Conservation (phyloP, 2,888 invertebrate species). For the Eupithecia exiguata region DNA sequence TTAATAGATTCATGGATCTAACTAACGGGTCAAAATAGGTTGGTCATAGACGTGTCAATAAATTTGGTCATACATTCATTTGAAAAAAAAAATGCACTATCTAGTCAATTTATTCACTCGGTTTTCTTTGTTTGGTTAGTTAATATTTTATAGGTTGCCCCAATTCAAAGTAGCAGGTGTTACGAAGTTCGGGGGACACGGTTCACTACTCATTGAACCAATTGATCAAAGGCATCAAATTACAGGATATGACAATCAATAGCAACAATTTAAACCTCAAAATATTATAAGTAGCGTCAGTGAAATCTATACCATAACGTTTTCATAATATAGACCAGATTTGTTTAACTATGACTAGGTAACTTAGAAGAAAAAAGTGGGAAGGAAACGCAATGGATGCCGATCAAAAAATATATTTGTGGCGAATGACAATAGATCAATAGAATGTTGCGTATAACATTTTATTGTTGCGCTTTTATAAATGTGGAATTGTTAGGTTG, state of each 20-base stretch:
- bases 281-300: conserved; percentile 37
- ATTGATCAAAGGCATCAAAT: conserved; percentile 60
- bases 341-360: conserved; percentile 16
- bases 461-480: conserved; percentile 40
- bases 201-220: conserved; percentile 28
- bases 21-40: conserved; percentile 16
- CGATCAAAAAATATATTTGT: conserved; percentile 49
- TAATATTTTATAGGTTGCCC: not conserved
- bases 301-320: conserved; percentile 47
- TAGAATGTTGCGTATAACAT: conserved; percentile 35
- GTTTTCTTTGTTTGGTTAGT: not conserved
- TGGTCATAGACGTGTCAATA: not conserved
- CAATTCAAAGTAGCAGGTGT: conserved; percentile 19
- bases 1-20: conserved; percentile 31
- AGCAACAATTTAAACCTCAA: conserved; percentile 66
- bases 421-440: conserved; percentile 38
- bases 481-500: conserved; percentile 32
- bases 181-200: conserved; percentile 11
- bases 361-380: conserved; percentile 54
- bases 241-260: conserved; percentile 75
- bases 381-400: conserved; percentile 59
- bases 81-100: not conserved
- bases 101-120: not conserved
- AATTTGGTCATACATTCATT: conserved; percentile 6
- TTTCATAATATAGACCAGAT: conserved; percentile 16